Conservation (phyloP, 2,797 vertebrate genomes). For the Steatocranus sp. region DNA sequence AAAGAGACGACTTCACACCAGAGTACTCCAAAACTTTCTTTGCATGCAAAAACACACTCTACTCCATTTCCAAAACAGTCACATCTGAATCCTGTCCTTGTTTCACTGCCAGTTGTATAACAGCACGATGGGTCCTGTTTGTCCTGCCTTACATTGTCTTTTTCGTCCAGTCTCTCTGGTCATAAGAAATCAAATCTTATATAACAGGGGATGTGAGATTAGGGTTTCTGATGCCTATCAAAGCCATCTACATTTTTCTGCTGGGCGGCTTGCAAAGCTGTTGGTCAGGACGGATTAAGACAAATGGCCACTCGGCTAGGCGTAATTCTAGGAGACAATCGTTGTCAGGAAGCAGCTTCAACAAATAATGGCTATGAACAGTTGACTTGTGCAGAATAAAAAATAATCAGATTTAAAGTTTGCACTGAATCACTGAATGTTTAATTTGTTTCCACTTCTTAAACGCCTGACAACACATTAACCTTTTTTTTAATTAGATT, state of each 20-base stretch:
- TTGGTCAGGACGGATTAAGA: slow-evolving; percentile 5
- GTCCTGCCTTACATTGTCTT: slow-evolving; percentile 11
- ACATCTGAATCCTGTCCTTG: slow-evolving; percentile 2
- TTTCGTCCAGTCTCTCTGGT: background rate
- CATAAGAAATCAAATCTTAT: slow-evolving; percentile 32
- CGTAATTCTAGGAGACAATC: slow-evolving; percentile 20
- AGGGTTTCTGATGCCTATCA: slow-evolving; percentile 46
- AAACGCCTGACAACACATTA: slow-evolving; percentile 1
- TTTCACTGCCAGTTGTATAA: slow-evolving; percentile 20
- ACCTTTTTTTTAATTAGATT: slow-evolving; percentile 4
- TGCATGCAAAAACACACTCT: background rate
- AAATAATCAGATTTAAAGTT: slow-evolving; percentile 28
- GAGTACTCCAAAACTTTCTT: background rate
- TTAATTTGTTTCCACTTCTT: slow-evolving; percentile 5
- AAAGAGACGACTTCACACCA: background rate
- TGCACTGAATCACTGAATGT: background rate
- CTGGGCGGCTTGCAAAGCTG: background rate
- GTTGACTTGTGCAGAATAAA: background rate
- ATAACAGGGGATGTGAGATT: slow-evolving; percentile 39
- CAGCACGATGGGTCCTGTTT: background rate
- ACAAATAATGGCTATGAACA: slow-evolving; percentile 17
- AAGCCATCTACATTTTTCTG: slow-evolving; percentile 27
- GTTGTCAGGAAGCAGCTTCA: background rate
- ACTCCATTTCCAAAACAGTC: background rate
- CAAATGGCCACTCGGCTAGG: slow-evolving; percentile 1